Percentiles rank a stretch among this genome's conserved stretches.
Evolutionary conservation across 2,113 vertebrate genomes (phyloP).

Genomic region (Solenodon paradoxus): DNA sequence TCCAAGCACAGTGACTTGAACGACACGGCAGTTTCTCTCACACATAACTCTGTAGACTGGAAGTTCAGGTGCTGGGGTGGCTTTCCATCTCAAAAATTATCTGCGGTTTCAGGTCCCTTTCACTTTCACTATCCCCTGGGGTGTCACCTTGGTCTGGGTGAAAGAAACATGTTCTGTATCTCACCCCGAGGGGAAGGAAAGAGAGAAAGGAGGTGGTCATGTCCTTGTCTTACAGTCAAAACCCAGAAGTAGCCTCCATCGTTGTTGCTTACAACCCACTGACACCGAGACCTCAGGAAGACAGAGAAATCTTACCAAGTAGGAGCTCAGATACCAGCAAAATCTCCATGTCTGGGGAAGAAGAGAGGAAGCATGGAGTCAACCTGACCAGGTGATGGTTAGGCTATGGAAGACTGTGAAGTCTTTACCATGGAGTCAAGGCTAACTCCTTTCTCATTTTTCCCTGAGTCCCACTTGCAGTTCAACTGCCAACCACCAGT

Average conservation of each 20-base stretch:
- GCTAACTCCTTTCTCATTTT: background rate
- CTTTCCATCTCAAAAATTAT: background rate
- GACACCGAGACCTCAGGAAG: background rate
- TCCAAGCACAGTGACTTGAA: background rate
- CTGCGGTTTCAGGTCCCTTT: background rate
- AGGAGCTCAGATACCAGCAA: background rate
- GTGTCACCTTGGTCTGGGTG: background rate
- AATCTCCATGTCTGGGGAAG: background rate
- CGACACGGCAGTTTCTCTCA: background rate
- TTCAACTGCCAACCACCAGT: rapidly evolving
- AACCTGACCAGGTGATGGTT: rapidly evolving
- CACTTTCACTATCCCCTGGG: rapidly evolving
- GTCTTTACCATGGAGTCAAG: background rate
- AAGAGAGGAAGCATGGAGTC: background rate
- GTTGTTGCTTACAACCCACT: background rate
- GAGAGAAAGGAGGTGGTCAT: background rate
- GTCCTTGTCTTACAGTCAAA: background rate
- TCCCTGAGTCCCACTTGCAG: background rate
- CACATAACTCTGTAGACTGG: background rate
- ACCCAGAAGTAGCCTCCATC: background rate
- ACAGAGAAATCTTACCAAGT: background rate
- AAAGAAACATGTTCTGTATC: background rate
- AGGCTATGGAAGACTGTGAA: rapidly evolving
- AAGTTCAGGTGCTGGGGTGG: background rate
- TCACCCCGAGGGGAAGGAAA: background rate